Base-by-base conservation (phyloP, 2,888 invertebrate species). In the Piscicola geometra region DNA sequence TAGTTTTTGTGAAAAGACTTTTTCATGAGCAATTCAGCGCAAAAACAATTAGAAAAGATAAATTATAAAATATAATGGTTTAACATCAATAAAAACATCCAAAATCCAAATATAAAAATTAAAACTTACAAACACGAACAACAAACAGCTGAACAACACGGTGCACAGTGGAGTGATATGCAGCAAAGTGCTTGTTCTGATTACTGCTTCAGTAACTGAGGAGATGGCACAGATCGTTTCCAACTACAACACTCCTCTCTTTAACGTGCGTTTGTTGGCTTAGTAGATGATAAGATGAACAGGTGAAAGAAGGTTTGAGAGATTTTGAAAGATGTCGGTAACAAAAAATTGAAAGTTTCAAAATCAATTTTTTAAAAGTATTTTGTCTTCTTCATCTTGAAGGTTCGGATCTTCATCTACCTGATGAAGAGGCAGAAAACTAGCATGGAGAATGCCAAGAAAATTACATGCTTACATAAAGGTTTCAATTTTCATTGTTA, bases 401-500 rank as follows among this genome's bases (percentile, higher is more conserved):
- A 71, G 71, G 71, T 50, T 18, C 47, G 71, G 30, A 33, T 64
- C 3, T 73, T 73, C 52, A 60, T 73, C 28, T 73, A 73, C 32
- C 28, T 73, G n/a, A 32, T 73, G 32, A 36, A 64, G 56, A 60
- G 64, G 36, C 56, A 73, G 25, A 73, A 73, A 32, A 60, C 25
- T n/a, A 73, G 64, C 33, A 47, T 60, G 28, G 21, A 56, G 9
- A 21, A 35, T 84, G 93, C 96, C 79, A 92, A 93, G 84, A 94
- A 94, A 93, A 98, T 99, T 94, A 98, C 99, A 71, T 99, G 98
- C 86, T 92, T 91, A 32, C 98, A 99, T 86, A 91, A 93, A 90
- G 99, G 98, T 92, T 1, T 21, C 12, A 3, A 60, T 30, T 56
- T 18, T 25, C n/a, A n/a, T n/a, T n/a, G n/a, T n/a, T n/a, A n/a